Evolutionary conservation across 37 sponge, comb jelly and placozoan species (phyloP), one percentile per base, ranked within the genome.

Genomic region (Beroe forskalii): DNA sequence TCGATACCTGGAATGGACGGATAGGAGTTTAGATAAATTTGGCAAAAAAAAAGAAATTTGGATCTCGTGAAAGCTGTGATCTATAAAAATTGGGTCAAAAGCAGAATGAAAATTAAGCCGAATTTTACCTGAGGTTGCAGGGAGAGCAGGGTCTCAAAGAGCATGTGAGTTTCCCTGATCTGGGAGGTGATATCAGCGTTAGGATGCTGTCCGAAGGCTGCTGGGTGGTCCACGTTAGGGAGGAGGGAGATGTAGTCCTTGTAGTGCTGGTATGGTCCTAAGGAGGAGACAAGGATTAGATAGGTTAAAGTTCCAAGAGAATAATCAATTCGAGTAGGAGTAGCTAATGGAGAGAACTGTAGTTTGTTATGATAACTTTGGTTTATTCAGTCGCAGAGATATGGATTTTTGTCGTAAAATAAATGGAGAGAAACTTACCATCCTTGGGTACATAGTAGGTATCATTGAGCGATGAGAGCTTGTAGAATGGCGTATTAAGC

Each of bases 121-220:
- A n/a, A n/a, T n/a, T n/a, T n/a, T 17, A 55, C 66, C 91, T 99
- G 99, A 0, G 99, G 99, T 67, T 95, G 96, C 40, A 99, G 93
- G n/a, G 99, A 99, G 66, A 99, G 92, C 40, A 99, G 90, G 9
- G 99, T 99, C 35, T 94, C 99, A 72, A 99, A 91, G 9, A 99
- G 93, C 28, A 92, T 95, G 67, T 95, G 95, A 76, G 99, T 99
- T 76, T 99, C 99, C 62, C 93, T 94, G 90, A 99, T 99, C 92
- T 99, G 99, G 41, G 96, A 95, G 76, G 99, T 95, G 66, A 99
- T 99, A 89, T 99, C 99, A 30, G 99, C 99, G 91, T 99, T 99
- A 90, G 97, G 92, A 91, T 99, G 99, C 91, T 99, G 99, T 9
- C 99, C 99, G 80, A 99, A 99, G 0, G 96, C 99, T 61, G 96